phyloP scores from a whole-genome alignment of 2,888 invertebrate genomes.

The Agriopis leucophaearia region DNA sequence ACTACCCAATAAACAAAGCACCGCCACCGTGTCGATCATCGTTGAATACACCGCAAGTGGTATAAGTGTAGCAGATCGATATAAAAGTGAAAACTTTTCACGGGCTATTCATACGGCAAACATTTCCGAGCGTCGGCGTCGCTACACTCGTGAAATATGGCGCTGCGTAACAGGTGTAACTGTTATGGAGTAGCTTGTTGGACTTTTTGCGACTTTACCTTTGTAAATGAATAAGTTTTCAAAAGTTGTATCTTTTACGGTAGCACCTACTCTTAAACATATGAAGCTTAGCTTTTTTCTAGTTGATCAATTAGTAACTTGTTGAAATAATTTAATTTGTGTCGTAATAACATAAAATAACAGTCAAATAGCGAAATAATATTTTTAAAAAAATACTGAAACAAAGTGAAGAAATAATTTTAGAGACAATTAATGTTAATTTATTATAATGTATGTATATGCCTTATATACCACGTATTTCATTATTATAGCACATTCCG shows the following conservation, averaged over 20 bases:
- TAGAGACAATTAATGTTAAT: no score
- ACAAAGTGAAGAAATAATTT: no score
- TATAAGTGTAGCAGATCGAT: slow-evolving; percentile 34
- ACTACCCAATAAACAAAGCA: slow-evolving; percentile 6
- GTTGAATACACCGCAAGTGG: slow-evolving; percentile 23
- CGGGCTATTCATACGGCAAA: slow-evolving; percentile 44
- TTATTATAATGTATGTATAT: no score
- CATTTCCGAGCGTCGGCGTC: slow-evolving; percentile 37
- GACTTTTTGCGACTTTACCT: slow-evolving; percentile 51
- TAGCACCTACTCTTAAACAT: neutral
- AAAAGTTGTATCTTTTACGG: neutral
- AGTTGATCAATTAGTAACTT: no score
- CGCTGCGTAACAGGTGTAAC: slow-evolving; percentile 60
- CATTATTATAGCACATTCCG: no score
- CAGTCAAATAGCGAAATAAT: no score
- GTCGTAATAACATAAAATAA: no score
- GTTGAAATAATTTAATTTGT: no score
- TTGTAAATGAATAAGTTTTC: slow-evolving; percentile 38
- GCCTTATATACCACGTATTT: no score
- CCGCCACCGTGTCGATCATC: neutral
- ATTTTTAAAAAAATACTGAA: no score
- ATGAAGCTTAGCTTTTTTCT: no score
- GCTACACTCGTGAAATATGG: slow-evolving; percentile 49
- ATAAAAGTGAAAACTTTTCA: slow-evolving; percentile 41
- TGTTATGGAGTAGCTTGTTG: slow-evolving; percentile 50